Evolutionary conservation across 1,140 invertebrate species (phyloP).

Genomic region (Lordiphosa collinella): DNA sequence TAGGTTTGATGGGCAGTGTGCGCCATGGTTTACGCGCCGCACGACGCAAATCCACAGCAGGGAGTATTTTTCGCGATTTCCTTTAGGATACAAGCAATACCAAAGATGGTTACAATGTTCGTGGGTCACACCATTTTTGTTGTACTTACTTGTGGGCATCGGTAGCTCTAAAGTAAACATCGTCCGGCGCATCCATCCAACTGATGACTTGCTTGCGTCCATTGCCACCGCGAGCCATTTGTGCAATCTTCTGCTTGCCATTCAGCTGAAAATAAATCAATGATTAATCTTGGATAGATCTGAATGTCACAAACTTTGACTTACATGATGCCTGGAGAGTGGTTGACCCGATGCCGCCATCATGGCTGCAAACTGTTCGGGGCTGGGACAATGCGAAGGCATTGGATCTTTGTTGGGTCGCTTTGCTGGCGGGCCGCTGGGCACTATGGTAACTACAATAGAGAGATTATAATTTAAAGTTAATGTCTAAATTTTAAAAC

Average conservation of each 20-base stretch:
- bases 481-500: no score
- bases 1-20: conserved; percentile 80
- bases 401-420: conserved; percentile 85
- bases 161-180: conserved; percentile 96
- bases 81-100: conserved; percentile 80
- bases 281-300: background rate
- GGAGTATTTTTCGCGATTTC: conserved; percentile 90
- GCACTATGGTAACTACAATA: conserved; percentile 78
- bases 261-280: conserved; percentile 80
- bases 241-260: conserved; percentile 87
- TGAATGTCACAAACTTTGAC: conserved; percentile 19
- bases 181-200: conserved; percentile 98
- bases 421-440: conserved; percentile 84
- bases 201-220: conserved; percentile 94
- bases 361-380: conserved; percentile 85
- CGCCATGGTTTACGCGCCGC: conserved; percentile 95
- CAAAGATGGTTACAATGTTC: background rate
- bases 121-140: background rate
- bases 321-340: conserved; percentile 84
- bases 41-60: conserved; percentile 89
- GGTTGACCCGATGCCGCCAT: conserved; percentile 84
- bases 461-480: background rate
- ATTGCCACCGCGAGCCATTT: conserved; percentile 83
- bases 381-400: conserved; percentile 84
- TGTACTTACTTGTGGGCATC: conserved; percentile 91